Base-by-base conservation (phyloP, 2,113 vertebrate genomes). In the Mola mola region DNA sequence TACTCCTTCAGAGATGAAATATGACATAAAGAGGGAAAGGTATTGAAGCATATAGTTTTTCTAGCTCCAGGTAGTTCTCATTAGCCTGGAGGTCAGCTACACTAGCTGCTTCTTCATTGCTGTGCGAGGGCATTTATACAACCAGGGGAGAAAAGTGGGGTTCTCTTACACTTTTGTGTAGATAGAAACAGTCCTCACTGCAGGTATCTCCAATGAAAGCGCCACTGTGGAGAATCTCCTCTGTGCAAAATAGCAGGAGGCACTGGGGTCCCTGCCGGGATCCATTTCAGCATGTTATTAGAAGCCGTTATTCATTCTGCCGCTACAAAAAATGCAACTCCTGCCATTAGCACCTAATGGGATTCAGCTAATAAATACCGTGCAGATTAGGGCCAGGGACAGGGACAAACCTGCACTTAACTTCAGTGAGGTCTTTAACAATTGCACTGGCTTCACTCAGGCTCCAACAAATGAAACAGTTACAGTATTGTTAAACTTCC, bases 281-380 rank as follows among this genome's bases (percentile, higher is more conserved):
- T 80, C 64, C 43, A 81, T 79, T 86, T 82, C 73, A 81, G 25
- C 47, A 6, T 43, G 62, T 78, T 81, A 83, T 84, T 72, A 78
- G 72, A 80, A 69, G 53, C 50, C 7, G 58, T 78, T 72, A 71
- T 57, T 83, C 78, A 78, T 28, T 55, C 42, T 7, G 37, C 7
- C 15, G 28, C 36, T 22, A 38, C 50, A 63, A 61, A 66, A 72
- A 66, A 72, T 65, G 40, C 50, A 57, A 20, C 56, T 47, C 19
- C 29, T 59, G 72, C 50, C 46, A 67, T 71, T 58, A 42, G 60
- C 56, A 73, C 65, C 52, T 44, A 62, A 77, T 66, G 63, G 0
- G 64, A 56, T 22, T 69, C 55, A 75, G 65, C 6, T 1, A 68
- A 74, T 83, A 82, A 85, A 75, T 12, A 43, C 17, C 25, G 33